Base-by-base conservation (phyloP, 1,140 invertebrate genomes). In the Pachypsylla venusta region DNA sequence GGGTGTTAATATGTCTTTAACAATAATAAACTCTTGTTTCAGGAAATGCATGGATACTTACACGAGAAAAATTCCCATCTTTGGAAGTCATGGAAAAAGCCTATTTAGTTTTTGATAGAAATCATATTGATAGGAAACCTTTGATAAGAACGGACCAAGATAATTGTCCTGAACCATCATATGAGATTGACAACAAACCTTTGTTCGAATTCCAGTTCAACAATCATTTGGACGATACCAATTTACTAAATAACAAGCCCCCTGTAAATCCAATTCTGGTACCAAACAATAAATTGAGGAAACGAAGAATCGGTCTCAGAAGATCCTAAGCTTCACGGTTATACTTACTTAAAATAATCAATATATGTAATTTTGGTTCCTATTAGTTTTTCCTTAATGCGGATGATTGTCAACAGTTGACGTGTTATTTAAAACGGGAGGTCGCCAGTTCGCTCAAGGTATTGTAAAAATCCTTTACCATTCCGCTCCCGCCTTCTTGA, bases 41-140 rank as follows among this genome's bases (percentile, higher is more conserved):
- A 85, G 82, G 75, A 66, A 81, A 79, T 61, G 75, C 78, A 4
- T 84, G 82, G 82, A 80, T 85, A 40, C 68, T 85, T 28, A 81
- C 81, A 0, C 75, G 82, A 67, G 72, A 75, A 48, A 70, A 72
- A 19, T 71, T 75, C 40, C 81, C 81, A 19, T 67, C 76, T 2
- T 56, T 76, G 1, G 65, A 74, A 35, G 73, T 78, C 13, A 68
- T 83, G 63, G 75, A 81, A 60, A 76, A 76, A 58, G 79, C 79
- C 0, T 82, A 82, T 64, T 65, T 70, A 58, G 71, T 75, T 2
- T 61, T 80, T 7, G 79, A 83, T 42, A 75, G 71, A 53, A 80
- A 79, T 64, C 70, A 70, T 1, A 79, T 84, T 14, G 78, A 75
- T 59, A 69, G 75, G 61, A 74, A 75, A 7, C 79, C 76, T 63